Base-by-base conservation (phyloP, 2,888 invertebrate genomes). In the Pocota personata region DNA sequence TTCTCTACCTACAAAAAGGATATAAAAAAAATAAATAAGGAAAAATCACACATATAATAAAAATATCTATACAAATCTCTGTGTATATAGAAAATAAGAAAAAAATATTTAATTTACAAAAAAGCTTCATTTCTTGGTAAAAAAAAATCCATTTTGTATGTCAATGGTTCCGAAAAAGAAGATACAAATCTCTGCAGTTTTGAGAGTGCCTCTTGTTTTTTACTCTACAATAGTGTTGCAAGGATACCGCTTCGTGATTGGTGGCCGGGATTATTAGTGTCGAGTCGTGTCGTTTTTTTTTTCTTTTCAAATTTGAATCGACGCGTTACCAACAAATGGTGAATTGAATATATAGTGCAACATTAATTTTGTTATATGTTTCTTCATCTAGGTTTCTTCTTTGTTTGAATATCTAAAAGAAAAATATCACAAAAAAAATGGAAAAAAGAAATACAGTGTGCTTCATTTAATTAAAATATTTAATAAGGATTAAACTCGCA, bases 1-100 rank as follows among this genome's bases (percentile, higher is more conserved):
- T 66, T 73, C 62, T 78, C 67, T 73, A 73, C 55, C 73, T 64
- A 62, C n/a, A 55, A 67, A 78, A 83, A 83, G 78, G 78, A 78
- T 83, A 69, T 50, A 82, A 48, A 52, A 46, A 76, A 52, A 62
- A 79, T 14, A 19, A 27, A 60, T 16, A 64, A 14, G 3, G 19
- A 12, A 50, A 37, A 14, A 66, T 50, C n/a, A 10, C n/a, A 12
- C 8, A 50, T 10, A 37, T 35, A 66, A 62, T 30, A 37, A 48
- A 80, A 27, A 19, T n/a, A 52, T 24, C 19, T 35, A 32, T 55
- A 43, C 52, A 58, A 27, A 43, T 46, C 43, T 66, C 50, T n/a
- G 43, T 72, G 60, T 73, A 57, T 40, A 66, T 50, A 55, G n/a
- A 4, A 27, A 58, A 21, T n/a, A 50, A 46, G 30, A 46, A 57